Base-by-base conservation (phyloP, 2,797 vertebrate species). In the Emydoidea blandingii region DNA sequence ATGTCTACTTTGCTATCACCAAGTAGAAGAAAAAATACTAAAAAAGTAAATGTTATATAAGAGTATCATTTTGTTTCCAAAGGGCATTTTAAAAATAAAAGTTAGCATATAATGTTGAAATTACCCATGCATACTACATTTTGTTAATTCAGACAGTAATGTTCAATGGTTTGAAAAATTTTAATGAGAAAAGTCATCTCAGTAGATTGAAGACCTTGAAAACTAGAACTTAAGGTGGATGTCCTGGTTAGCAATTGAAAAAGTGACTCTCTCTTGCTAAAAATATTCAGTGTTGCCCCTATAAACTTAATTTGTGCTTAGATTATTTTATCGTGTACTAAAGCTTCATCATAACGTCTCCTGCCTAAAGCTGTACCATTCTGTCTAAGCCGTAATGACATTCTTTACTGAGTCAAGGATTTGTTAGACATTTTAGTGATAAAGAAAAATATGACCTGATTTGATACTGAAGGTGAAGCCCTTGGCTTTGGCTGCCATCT, bases 161-260 rank as follows among this genome's bases (percentile, higher is more conserved):
- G 90, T 97, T 98, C 96, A 98, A 95, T 91, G 88, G 59, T 80
- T 97, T 97, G 96, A 98, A 97, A 96, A 89, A 15, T 96, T 98
- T 98, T 97, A 97, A 98, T 97, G 89, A 97, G 96, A 97, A 95
- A 0, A 56, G 41, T 83, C 49, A 90, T 97, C 80, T 90, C 78
- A 92, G 31, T 90, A 92, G 85, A 97, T 78, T 65, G 92, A 95
- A 96, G 59, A 94, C 68, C 62, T 87, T 92, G 86, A 96, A 95
- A 95, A 96, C 81, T 74, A 59, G 85, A 96, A 96, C 85, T 56
- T 91, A 95, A 93, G 95, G 34, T 59, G n/a, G 21, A 92, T 68
- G 21, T 81, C 85, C 56, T 88, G 15, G 90, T 97, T 91, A 88
- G 44, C 87, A 56, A 96, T 37, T 91, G 27, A 94, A 94, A 88